Evolutionary conservation across 2,888 invertebrate genomes (phyloP).

Genomic region (Seira ritae): DNA sequence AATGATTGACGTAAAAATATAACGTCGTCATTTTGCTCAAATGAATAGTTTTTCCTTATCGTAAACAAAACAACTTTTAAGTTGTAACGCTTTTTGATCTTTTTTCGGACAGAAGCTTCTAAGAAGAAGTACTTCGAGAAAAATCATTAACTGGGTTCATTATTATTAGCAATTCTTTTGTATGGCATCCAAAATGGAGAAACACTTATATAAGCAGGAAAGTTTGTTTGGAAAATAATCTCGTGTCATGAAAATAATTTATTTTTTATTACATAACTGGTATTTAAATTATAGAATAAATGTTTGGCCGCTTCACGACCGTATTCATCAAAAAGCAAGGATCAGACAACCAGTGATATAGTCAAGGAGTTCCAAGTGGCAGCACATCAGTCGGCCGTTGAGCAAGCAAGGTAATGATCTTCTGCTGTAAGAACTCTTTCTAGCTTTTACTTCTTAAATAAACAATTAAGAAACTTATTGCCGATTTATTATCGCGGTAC

Average conservation of each 20-base stretch:
- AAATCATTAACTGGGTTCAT: too few species aligned
- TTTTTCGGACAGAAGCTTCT: too few species aligned
- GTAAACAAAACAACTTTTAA: too few species aligned
- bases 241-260: neutral
- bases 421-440: neutral
- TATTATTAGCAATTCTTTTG: constrained; percentile 1
- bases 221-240: too few species aligned
- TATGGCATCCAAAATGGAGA: neutral
- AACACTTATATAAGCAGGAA: too few species aligned
- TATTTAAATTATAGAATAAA: constrained; percentile 19
- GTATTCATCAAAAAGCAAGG: constrained; percentile 60
- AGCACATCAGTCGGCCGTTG: constrained; percentile 68
- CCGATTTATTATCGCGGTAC: too few species aligned
- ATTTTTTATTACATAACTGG: neutral
- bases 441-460: neutral
- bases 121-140: too few species aligned
- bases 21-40: too few species aligned
- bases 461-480: neutral
- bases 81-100: too few species aligned
- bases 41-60: too few species aligned
- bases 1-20: too few species aligned
- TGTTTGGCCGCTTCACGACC: neutral
- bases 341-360: constrained; percentile 66
- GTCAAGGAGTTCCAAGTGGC: constrained; percentile 72
- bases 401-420: constrained; percentile 61